phyloP scores from a whole-genome alignment of 2,888 invertebrate genomes.

The Liodrosophila aerea region DNA sequence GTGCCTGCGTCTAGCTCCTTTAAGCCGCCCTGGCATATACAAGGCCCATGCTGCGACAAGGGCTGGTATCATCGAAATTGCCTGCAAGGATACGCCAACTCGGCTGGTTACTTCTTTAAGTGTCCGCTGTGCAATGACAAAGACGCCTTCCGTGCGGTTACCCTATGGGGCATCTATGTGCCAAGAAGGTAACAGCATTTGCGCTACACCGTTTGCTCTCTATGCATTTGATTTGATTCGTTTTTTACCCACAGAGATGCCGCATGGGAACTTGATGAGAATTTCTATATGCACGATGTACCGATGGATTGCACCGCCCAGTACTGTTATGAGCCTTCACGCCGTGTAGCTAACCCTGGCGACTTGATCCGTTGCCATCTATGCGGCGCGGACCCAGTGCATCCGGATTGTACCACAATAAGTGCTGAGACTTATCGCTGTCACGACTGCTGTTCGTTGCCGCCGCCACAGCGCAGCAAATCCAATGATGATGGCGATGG shows the following conservation, averaged over 20 bases:
- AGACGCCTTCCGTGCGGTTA: conserved; percentile 83
- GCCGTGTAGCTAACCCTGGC: conserved; percentile 83
- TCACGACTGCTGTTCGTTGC: conserved; percentile 25
- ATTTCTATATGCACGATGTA: too few species aligned
- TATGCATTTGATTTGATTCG: neutral
- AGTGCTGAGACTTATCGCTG: conserved; percentile 26
- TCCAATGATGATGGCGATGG: neutral
- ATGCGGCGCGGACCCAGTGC: conserved; percentile 74
- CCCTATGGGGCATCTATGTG: conserved; percentile 87
- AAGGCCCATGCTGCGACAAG: conserved; percentile 90
- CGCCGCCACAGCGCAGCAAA: too few species aligned
- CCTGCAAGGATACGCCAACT: conserved; percentile 87
- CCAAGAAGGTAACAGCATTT: conserved; percentile 87
- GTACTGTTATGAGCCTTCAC: conserved; percentile 85
- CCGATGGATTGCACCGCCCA: conserved; percentile 84
- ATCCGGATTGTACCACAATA: conserved; percentile 7
- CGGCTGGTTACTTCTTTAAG: conserved; percentile 91
- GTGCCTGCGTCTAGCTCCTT: conserved; percentile 69
- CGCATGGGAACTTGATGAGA: conserved; percentile 87
- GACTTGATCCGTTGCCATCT: conserved; percentile 59
- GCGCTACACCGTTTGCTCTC: too few species aligned
- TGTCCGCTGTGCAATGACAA: conserved; percentile 92
- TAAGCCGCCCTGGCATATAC: conserved; percentile 83
- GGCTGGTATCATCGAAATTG: conserved; percentile 92
- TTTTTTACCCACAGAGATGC: conserved; percentile 86